Evolutionary conservation across 2,888 invertebrate genomes (phyloP).

Genomic region (Kuschelorhynchus macadamiae): DNA sequence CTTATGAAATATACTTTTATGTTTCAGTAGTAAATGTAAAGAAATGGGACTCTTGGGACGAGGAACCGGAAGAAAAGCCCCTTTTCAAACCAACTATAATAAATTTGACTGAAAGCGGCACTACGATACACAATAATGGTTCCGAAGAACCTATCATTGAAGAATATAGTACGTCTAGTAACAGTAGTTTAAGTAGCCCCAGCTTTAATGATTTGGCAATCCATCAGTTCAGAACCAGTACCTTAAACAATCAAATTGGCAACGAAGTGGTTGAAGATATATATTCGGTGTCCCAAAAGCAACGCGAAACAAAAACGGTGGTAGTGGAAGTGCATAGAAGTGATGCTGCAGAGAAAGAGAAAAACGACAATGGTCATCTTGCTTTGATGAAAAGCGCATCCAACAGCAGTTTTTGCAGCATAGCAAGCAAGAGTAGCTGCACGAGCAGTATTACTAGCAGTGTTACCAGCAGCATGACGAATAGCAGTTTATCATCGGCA

Average conservation of each 20-base stretch:
- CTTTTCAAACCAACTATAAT: conserved; percentile 81
- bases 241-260: not conserved
- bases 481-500: conserved; percentile 77
- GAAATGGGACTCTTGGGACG: conserved; percentile 68
- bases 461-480: conserved; percentile 62
- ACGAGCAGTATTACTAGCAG: conserved; percentile 61
- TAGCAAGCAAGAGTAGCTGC: conserved; percentile 64
- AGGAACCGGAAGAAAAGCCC: conserved; percentile 72
- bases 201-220: not conserved
- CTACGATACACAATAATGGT: conserved; percentile 76
- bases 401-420: conserved; percentile 64
- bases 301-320: conserved; percentile 76
- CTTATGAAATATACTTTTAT: too few species aligned
- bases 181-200: conserved; percentile 56
- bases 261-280: conserved; percentile 12
- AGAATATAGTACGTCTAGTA: conserved; percentile 50
- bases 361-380: conserved; percentile 40
- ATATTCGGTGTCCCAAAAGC: conserved; percentile 60
- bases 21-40: conserved; percentile 52
- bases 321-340: conserved; percentile 83
- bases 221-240: not conserved
- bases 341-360: conserved; percentile 63
- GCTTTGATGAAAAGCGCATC: conserved; percentile 65
- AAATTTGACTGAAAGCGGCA: conserved; percentile 80
- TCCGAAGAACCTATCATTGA: conserved; percentile 57